These are phyloP conservation scores for Lacanobia wlatinum DNA, from an alignment of 2,888 invertebrate genomes.

Conservation along the genomic window DNA sequence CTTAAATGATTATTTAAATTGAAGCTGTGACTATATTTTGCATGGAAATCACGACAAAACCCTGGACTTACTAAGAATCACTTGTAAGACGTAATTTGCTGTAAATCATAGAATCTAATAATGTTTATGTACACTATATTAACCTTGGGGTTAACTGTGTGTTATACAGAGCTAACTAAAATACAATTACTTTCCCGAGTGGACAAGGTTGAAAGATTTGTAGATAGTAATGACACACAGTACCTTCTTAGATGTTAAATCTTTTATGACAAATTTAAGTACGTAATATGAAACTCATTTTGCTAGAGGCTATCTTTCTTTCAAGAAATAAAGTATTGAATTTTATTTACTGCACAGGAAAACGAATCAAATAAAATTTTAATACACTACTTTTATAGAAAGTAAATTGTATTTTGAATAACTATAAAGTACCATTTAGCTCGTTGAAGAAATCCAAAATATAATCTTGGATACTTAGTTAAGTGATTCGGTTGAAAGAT, in stretches of 20 bases:
- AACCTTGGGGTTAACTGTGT: constrained; percentile 22
- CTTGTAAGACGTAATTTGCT: constrained; percentile 50
- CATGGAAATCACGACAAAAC: constrained; percentile 51
- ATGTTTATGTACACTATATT: constrained; percentile 28
- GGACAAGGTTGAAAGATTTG: constrained; percentile 47
- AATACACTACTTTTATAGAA: neutral
- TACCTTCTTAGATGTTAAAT: constrained; percentile 31
- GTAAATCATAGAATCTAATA: constrained; percentile 45
- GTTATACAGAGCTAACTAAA: constrained; percentile 22
- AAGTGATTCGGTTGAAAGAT: constrained; percentile 66
- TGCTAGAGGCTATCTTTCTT: constrained; percentile 13
- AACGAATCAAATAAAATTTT: neutral
- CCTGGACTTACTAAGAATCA: constrained; percentile 34
- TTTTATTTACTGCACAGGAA: constrained; percentile 20
- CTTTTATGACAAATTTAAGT: constrained; percentile 41
- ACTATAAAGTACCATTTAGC: constrained; percentile 30
- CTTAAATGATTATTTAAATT: constrained; percentile 68
- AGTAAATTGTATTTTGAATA: constrained; percentile 12
- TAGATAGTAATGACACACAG: constrained; percentile 40
- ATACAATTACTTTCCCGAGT: constrained; percentile 25
- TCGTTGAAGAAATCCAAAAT: constrained; percentile 34
- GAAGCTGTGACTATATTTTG: constrained; percentile 58
- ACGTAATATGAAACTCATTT: constrained; percentile 3
- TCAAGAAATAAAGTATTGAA: constrained; percentile 5
- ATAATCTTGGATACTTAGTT: constrained; percentile 47